These are phyloP conservation scores for Archocentrus centrarchus DNA, from an alignment of 2,113 vertebrate genomes.

Conservation along the genomic window DNA sequence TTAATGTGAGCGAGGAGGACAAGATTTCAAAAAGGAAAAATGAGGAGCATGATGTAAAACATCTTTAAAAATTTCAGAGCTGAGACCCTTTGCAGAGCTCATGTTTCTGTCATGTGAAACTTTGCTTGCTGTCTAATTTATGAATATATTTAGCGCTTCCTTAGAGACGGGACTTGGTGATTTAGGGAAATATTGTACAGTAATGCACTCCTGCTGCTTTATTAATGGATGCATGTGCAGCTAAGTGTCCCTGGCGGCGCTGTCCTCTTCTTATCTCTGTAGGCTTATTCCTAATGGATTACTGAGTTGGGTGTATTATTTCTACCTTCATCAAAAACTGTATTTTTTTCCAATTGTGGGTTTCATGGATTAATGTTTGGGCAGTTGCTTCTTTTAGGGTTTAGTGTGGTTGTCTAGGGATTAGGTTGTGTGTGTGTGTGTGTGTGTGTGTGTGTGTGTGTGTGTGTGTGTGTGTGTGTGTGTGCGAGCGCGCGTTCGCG, in stretches of 20 bases:
- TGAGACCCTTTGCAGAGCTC: background rate
- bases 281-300: conserved; percentile 32
- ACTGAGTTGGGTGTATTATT: background rate
- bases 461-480: conserved; percentile 11
- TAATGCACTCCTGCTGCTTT: conserved; percentile 6
- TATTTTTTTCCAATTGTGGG: conserved; percentile 15
- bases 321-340: conserved; percentile 15
- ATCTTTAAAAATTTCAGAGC: no score
- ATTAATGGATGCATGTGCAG: conserved; percentile 10
- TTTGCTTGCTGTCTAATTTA: conserved; percentile 14
- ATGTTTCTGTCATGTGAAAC: conserved; percentile 9
- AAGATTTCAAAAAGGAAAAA: background rate
- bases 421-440: conserved; percentile 11
- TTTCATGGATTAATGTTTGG: conserved; percentile 50
- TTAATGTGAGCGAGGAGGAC: background rate
- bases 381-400: conserved; percentile 1
- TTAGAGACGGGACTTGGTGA: background rate
- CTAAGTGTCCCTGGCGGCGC: background rate
- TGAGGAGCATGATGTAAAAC: background rate
- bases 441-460: conserved; percentile 14
- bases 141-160: conserved; percentile 31
- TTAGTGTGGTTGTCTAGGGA: conserved; percentile 13
- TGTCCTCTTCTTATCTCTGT: conserved; percentile 1
- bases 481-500: conserved; percentile 17
- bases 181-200: conserved; percentile 5